Evolutionary conservation across 1,140 invertebrate species (phyloP).

Genomic region (Trypoxylus dichotomus): DNA sequence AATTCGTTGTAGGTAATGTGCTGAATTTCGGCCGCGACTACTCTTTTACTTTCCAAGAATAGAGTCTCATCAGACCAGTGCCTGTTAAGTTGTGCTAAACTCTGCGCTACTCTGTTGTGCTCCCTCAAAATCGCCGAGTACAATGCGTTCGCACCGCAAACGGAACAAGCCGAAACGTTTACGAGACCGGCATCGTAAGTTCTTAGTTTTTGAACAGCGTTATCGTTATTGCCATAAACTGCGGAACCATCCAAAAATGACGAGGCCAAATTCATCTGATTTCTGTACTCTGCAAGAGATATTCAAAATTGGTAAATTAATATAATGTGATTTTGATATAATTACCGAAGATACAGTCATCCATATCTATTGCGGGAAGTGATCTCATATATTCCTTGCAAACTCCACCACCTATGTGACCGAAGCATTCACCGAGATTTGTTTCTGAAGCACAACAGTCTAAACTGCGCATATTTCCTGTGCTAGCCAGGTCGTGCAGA

Average conservation of each 20-base stretch:
- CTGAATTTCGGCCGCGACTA: constrained; percentile 79
- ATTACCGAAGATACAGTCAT: constrained; percentile 67
- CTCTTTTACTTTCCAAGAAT: constrained; percentile 76
- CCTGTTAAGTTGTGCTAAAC: constrained; percentile 71
- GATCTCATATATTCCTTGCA: constrained; percentile 78
- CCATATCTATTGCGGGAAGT: constrained; percentile 65
- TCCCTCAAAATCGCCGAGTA: constrained; percentile 74
- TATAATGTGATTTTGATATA: constrained; percentile 25
- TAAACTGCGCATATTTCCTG: constrained; percentile 56
- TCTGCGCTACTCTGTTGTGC: constrained; percentile 81
- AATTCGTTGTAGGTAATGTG: constrained; percentile 87
- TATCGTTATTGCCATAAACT: constrained; percentile 78
- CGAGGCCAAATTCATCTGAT: constrained; percentile 88
- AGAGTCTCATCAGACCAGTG: constrained; percentile 85
- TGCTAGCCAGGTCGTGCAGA: constrained; percentile 74
- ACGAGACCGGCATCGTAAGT: constrained; percentile 76
- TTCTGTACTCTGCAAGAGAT: constrained; percentile 61
- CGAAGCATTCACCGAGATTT: constrained; percentile 60
- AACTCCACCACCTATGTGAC: constrained; percentile 52
- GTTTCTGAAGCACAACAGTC: constrained; percentile 47
- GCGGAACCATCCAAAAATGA: constrained; percentile 85
- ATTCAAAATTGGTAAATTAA: not conserved
- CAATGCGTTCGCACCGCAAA: constrained; percentile 56
- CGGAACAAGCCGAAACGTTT: constrained; percentile 63
- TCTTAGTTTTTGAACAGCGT: constrained; percentile 67